Evolutionary conservation across 2,797 vertebrate genomes (phyloP), one percentile per base, ranked within the genome.

Genomic region (Gymnocypris eckloni): DNA sequence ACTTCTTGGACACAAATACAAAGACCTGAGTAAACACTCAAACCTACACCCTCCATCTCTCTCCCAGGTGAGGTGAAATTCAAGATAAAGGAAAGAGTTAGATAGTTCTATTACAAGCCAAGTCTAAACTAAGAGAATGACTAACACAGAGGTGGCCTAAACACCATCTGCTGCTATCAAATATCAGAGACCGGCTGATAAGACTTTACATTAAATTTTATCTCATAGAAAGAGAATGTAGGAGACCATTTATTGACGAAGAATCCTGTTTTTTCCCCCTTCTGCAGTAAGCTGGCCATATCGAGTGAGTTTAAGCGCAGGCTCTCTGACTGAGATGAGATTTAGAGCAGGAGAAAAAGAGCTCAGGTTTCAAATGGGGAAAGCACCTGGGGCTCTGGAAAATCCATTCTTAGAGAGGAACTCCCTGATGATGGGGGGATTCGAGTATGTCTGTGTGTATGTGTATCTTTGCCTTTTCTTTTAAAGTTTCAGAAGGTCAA

Each of bases 361-460:
- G 87, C 45, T 89, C 81, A 61, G 73, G 77, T 89, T 91, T 86
- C 86, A 89, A 84, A 92, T 89, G 83, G 67, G 66, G 90, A 90
- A 89, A 90, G 83, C 89, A 93, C 91, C 87, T 81, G 86, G 89
- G 87, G 91, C 82, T 78, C 81, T 85, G 85, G 76, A 82, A 87
- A 88, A 79, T 59, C 54, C 76, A 89, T 83, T 54, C 22, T 86
- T 82, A 83, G 64, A 80, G 76, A 87, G 80, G 61, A 67, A 85
- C 72, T 81, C 61, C 56, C 86, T 79, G 72, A 87, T 83, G 79
- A 81, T 73, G 71, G 22, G 82, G 52, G 50, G 9, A 7, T 50
- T 84, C 82, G 71, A 41, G 50, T 28, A 70, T 81, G 39, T 79
- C 37, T 84, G 61, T 28, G 39, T 83, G 67, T 71, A 75, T 50